A percentile compares a stretch with the other conserved stretches of the same genome.
phyloP scores from a whole-genome alignment of 2,113 vertebrate species.

The Pituophis catenifer region DNA sequence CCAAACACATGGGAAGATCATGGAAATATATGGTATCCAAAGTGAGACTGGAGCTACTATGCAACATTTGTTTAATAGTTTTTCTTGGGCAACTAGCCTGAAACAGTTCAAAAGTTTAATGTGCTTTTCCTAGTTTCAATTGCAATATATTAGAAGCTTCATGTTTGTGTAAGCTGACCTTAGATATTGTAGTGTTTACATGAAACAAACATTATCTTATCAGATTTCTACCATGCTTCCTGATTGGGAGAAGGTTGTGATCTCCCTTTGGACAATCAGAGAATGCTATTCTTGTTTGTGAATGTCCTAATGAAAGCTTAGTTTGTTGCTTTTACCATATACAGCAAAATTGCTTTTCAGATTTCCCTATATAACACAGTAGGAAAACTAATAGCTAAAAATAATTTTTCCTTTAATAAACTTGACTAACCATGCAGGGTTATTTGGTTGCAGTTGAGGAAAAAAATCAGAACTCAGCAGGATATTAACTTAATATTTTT shows the following conservation, averaged over 20 bases:
- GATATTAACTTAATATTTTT: background rate
- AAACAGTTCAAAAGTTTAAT: background rate
- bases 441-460: background rate
- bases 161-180: background rate
- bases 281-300: background rate
- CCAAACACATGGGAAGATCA: background rate
- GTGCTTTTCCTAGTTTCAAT: background rate
- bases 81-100: background rate
- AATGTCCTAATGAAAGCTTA: background rate
- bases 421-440: background rate
- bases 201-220: background rate
- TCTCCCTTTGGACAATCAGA: background rate
- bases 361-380: background rate
- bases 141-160: background rate
- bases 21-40: background rate
- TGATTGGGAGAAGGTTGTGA: background rate
- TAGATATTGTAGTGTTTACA: background rate
- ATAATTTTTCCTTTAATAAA: background rate
- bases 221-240: conserved; percentile 37
- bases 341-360: background rate
- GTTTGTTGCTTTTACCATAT: background rate
- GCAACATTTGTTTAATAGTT: background rate
- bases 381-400: background rate
- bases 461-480: background rate
- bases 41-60: background rate